Percentiles rank a stretch among this genome's conserved stretches.
phyloP scores from a whole-genome alignment of 2,888 invertebrate species.

The Drosophila pegasa region DNA sequence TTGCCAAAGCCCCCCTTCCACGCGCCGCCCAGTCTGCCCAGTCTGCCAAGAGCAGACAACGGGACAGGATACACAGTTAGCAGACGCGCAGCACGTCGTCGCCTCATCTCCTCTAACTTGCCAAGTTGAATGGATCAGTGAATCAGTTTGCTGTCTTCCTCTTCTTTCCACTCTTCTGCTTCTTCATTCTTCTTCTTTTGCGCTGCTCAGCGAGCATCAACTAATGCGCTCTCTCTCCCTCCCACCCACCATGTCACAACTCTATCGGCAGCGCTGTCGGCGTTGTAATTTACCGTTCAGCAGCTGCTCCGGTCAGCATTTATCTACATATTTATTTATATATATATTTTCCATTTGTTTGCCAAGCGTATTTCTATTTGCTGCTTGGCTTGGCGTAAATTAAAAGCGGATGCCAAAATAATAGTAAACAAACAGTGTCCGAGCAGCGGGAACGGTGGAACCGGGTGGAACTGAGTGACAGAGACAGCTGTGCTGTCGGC shows the following conservation, averaged over 20 bases:
- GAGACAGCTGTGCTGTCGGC: constrained; percentile 7
- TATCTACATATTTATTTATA: not conserved
- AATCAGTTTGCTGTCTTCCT: constrained; percentile 35
- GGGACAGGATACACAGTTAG: constrained; percentile 12
- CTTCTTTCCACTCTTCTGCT: constrained; percentile 4
- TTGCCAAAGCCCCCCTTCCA: constrained; percentile 17
- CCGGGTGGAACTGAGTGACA: constrained; percentile 7
- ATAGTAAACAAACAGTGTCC: constrained; percentile 63
- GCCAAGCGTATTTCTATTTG: constrained; percentile 67
- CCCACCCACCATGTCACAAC: constrained; percentile 27
- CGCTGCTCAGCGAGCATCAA: constrained; percentile 44
- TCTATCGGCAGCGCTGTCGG: constrained; percentile 48
- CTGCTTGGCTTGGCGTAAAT: constrained; percentile 73
- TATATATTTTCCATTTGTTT: constrained; percentile 61
- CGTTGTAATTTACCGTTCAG: constrained; percentile 63
- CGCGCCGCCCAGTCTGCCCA: constrained; percentile 26
- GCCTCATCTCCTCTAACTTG: constrained; percentile 1
- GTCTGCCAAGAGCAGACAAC: constrained; percentile 18
- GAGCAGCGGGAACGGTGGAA: constrained; percentile 16
- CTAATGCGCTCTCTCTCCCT: constrained; percentile 16
- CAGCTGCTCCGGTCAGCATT: constrained; percentile 27
- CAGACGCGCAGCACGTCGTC: no score
- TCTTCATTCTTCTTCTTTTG: constrained; percentile 4
- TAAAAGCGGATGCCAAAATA: constrained; percentile 66
- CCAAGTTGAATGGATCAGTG: constrained; percentile 54